Evolutionary conservation across 2,797 vertebrate genomes (phyloP).

Genomic region (Gadopsis bispinosus): DNA sequence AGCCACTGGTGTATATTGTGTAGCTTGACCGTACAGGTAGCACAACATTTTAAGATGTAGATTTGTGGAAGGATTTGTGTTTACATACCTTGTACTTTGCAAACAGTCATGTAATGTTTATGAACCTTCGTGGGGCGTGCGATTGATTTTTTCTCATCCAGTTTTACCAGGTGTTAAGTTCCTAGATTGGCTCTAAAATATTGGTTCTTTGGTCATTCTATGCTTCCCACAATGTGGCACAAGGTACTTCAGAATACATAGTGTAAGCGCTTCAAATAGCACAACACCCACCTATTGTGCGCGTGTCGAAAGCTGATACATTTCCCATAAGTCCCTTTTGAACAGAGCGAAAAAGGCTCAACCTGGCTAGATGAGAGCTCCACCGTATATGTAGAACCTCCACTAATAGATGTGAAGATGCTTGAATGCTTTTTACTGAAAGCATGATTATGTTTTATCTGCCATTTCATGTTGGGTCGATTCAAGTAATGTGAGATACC

Average conservation of each 20-base stretch:
- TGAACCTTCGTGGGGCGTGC: not conserved
- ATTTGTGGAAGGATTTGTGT: constrained; percentile 2
- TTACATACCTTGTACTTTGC: not conserved
- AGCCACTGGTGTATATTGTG: not conserved
- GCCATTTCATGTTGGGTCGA: constrained; percentile 59
- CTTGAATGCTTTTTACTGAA: constrained; percentile 51
- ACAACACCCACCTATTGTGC: constrained; percentile 29
- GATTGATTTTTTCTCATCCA: not conserved
- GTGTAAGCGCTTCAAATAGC: not conserved
- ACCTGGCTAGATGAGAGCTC: constrained; percentile 18
- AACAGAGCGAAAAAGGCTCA: constrained; percentile 10
- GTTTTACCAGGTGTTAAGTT: constrained; percentile 29
- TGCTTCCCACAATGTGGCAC: constrained; percentile 32
- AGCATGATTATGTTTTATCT: constrained; percentile 68
- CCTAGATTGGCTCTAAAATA: constrained; percentile 33
- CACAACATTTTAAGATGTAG: constrained; percentile 13
- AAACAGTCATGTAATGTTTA: not conserved
- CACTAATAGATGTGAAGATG: constrained; percentile 52
- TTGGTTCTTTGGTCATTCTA: constrained; percentile 34
- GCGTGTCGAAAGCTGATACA: constrained; percentile 44
- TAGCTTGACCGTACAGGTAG: not conserved
- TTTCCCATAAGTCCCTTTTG: constrained; percentile 40
- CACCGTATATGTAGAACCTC: constrained; percentile 13
- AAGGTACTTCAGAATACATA: constrained; percentile 27
- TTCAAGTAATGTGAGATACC: constrained; percentile 60